phyloP scores from a whole-genome alignment of 2,797 vertebrate species.

The Bucorvus abyssinicus region DNA sequence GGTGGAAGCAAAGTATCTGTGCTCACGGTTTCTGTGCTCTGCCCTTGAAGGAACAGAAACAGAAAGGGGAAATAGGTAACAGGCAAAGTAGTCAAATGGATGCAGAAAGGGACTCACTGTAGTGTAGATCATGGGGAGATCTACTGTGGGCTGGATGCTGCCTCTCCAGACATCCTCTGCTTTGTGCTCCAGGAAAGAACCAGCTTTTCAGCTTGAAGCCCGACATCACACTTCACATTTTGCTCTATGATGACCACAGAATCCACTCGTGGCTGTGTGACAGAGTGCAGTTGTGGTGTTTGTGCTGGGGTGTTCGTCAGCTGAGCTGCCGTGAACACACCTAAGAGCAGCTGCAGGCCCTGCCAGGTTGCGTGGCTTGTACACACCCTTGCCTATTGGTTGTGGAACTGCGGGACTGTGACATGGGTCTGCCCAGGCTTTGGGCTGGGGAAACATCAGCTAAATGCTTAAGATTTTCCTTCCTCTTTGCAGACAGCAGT shows the following conservation, averaged over 20 bases:
- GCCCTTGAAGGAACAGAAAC: background rate
- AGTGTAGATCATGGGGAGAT: background rate
- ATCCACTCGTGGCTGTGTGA: background rate
- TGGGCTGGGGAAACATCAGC: background rate
- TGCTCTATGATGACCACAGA: background rate
- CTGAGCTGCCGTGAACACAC: background rate
- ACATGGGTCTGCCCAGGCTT: background rate
- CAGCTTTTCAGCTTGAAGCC: background rate
- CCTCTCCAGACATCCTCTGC: background rate
- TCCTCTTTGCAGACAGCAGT: slow-evolving; percentile 89
- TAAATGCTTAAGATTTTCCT: background rate
- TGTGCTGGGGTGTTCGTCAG: background rate
- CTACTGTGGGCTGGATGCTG: background rate
- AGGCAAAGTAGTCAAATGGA: background rate
- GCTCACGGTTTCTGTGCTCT: background rate
- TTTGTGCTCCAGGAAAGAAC: background rate
- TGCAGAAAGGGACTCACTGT: background rate
- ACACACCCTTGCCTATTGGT: background rate
- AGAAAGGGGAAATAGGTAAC: background rate
- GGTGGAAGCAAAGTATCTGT: too few relatives aligned
- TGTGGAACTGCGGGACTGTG: background rate
- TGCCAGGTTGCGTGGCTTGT: background rate
- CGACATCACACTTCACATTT: background rate
- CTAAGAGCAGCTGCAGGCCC: background rate
- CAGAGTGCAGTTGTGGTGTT: background rate